Evolutionary conservation across 2,888 invertebrate genomes (phyloP), one percentile per base, ranked within the genome.

Genomic region (Plebejus anna): DNA sequence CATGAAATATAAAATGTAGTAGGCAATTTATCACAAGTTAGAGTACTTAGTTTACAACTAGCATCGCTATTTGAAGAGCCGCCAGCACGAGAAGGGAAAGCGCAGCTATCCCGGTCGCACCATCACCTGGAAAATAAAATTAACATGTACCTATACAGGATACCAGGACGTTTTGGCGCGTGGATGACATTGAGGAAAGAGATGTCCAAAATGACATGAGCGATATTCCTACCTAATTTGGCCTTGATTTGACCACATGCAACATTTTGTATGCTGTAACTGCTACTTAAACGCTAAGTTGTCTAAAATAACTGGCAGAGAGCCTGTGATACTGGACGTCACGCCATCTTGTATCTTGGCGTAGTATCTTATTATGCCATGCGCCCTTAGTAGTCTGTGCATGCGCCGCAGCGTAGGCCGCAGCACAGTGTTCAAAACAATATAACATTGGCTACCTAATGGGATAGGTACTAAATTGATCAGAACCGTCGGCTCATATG

Each of bases 41-140:
- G 59, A 61, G 76, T 38, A 76, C 51, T 78, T 77, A 76, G 42
- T 78, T 79, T 75, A 78, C 75, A 78, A 77, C 61, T 72, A 78
- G 57, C 36, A 77, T 2, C 42, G 70, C 70, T 75, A 75, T 22
- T 28, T 76, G 36, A 70, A 80, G 70, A 28, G 77, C 76, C 38
- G 77, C 66, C 70, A 78, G 55, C 77, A 78, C 78, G 75, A 80
- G 79, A 66, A 78, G 76, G 16, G 75, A 59, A 71, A 77, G 72
- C 32, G 79, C 76, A 9, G 75, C 32, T 16, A 57, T 36, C 42
- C 71, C 78, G 42, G 59, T 61, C 7, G 28, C 75, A n/a, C 70
- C 77, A 51, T 75, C 78, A 28, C 57, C 79, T 79, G 78, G n/a
- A 78, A 79, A 57, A 78, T 47, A 75, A 42, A 77, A 55, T 16